Base-by-base conservation (phyloP, 2,888 invertebrate species). In the Sesia bembeciformis region DNA sequence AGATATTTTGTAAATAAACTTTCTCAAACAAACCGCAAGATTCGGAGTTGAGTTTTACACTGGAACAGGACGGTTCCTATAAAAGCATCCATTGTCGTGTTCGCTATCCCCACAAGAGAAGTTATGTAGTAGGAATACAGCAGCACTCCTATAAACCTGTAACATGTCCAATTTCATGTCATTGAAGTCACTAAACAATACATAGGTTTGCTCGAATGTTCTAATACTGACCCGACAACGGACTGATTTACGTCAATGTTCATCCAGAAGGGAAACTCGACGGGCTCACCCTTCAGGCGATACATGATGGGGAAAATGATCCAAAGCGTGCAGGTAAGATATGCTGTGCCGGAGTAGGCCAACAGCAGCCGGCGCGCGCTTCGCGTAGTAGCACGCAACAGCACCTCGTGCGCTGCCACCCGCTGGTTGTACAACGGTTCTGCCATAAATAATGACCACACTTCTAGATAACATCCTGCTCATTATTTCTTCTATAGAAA, bases 71-170 rank as follows among this genome's bases (percentile, higher is more conserved):
- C 60, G n/a, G 85, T 79, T 3, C 78, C 86, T 54, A 88, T 74
- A 60, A 88, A 84, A 0, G 86, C 87, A 54, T 89, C 88, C 85
- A 84, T 86, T 4, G 85, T 85, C 39, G 88, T 89, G 63, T 88
- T 88, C n/a, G 85, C 87, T 52, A 88, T 73, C 42, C 81, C 88
- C 40, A 85, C 82, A 55, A 88, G 66, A n/a, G 86, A 74, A 3
- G 84, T 87, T 51, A 78, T 81, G 66, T 78, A 80, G 71, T 76
- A 83, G 52, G 87, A 81, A 64, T 87, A 88, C 55, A 75, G 52
- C 58, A 86, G 64, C 54, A 80, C 72, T 52, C 64, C 40, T 4
- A 59, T 56, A 58, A 88, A 87, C 58, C 87, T 86, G 64, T 46
- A 46, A 46, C 46, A 4, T 7, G 23, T 23, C 1, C 23, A 23